These are phyloP conservation scores for Pluvianellus socialis DNA, from an alignment of 2,113 vertebrate species.

Conservation along the genomic window DNA sequence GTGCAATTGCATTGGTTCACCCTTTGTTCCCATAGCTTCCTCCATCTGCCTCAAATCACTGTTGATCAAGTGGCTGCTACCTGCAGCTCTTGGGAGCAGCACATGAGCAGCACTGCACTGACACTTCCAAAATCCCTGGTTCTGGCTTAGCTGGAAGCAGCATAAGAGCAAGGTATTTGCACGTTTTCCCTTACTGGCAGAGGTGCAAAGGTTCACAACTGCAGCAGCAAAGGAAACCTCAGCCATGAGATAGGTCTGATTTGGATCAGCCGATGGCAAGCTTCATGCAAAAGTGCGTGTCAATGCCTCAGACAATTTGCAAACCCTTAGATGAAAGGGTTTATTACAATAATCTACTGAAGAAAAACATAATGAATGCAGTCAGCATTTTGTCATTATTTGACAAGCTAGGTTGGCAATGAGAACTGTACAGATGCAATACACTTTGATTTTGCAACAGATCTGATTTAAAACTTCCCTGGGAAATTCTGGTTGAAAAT, in stretches of 20 bases:
- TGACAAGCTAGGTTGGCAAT: background rate
- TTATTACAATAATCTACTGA: background rate
- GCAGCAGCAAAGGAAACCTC: background rate
- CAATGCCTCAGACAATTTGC: background rate
- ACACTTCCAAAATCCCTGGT: background rate
- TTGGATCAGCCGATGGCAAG: background rate
- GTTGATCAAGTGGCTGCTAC: background rate
- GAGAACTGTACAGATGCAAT: background rate
- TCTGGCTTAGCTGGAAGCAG: background rate
- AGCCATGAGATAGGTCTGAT: background rate
- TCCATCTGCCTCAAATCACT: background rate
- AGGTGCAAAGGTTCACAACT: background rate
- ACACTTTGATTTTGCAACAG: background rate
- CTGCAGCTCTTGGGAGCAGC: background rate
- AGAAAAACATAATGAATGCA: background rate
- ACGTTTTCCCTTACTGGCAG: background rate
- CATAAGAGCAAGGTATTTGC: background rate
- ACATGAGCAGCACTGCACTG: background rate
- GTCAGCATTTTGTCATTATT: background rate
- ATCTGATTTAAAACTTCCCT: background rate
- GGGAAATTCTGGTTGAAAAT: background rate
- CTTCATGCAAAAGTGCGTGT: background rate
- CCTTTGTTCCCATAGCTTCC: background rate
- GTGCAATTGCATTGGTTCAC: background rate
- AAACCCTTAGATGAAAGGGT: background rate